These are phyloP conservation scores for Rhagophthalmus giganteus DNA, from an alignment of 2,888 invertebrate genomes.

Conservation along the genomic window DNA sequence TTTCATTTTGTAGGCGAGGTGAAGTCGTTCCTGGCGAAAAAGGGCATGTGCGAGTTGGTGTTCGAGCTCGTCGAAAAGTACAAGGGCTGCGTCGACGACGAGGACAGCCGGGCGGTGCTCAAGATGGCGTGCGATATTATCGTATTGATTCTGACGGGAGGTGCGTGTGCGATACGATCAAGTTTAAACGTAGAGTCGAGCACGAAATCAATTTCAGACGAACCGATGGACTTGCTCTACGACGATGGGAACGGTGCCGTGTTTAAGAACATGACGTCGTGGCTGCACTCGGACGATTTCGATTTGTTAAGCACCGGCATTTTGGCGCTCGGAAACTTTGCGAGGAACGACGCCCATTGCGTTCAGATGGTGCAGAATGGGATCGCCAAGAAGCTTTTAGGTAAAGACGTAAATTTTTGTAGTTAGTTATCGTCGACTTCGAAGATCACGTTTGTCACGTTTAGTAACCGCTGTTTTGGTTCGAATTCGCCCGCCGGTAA, in stretches of 20 bases:
- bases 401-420: no score
- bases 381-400: constrained; percentile 71
- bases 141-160: constrained; percentile 82
- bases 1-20: constrained; percentile 65
- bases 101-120: constrained; percentile 69
- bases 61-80: constrained; percentile 74
- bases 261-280: constrained; percentile 72
- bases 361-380: constrained; percentile 78
- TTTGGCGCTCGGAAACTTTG: constrained; percentile 87
- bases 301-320: constrained; percentile 82
- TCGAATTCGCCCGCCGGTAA: no score
- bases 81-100: constrained; percentile 63
- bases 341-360: constrained; percentile 83
- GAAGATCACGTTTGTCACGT: no score
- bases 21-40: constrained; percentile 73
- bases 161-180: constrained; percentile 54
- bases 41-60: constrained; percentile 75
- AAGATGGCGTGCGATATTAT: constrained; percentile 86
- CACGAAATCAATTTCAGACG: constrained; percentile 67
- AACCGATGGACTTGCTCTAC: constrained; percentile 85
- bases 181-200: background rate
- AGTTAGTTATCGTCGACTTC: no score
- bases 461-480: no score
- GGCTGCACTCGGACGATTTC: constrained; percentile 74
- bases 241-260: constrained; percentile 72